Conservation (phyloP, 2,888 invertebrate genomes). For the Melanophora roralis region DNA sequence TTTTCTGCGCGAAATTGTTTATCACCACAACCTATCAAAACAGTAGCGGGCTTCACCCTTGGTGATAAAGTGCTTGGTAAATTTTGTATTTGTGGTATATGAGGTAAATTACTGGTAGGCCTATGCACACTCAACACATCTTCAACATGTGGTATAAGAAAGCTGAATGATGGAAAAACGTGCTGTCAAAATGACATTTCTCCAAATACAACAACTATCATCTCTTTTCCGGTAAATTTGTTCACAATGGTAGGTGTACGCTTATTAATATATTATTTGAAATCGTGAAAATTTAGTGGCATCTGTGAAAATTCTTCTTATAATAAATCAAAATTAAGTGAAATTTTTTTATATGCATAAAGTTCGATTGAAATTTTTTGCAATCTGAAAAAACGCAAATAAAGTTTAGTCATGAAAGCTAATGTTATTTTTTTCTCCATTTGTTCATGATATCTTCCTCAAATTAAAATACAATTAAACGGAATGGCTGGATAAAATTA, state of each 20-base stretch:
- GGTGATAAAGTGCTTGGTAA: too few relatives aligned
- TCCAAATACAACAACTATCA: slow-evolving; percentile 59
- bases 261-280: slow-evolving; percentile 56
- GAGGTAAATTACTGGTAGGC: not conserved
- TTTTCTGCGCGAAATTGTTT: too few relatives aligned
- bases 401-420: not conserved
- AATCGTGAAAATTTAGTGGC: slow-evolving; percentile 60
- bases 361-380: slow-evolving; percentile 40
- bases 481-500: not conserved
- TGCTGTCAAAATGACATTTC: slow-evolving; percentile 45
- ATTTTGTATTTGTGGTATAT: too few relatives aligned
- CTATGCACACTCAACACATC: slow-evolving; percentile 15
- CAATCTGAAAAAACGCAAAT: not conserved
- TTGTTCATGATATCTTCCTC: not conserved
- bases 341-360: not conserved
- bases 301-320: slow-evolving; percentile 39
- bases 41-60: too few relatives aligned
- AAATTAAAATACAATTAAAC: not conserved
- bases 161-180: slow-evolving; percentile 26
- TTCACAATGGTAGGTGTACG: slow-evolving; percentile 75
- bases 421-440: not conserved
- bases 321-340: not conserved
- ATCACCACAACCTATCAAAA: too few relatives aligned
- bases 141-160: not conserved
- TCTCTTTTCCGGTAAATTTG: slow-evolving; percentile 75